Conservation (phyloP, 2,113 vertebrate genomes). For the Falcunculus frontatus region DNA sequence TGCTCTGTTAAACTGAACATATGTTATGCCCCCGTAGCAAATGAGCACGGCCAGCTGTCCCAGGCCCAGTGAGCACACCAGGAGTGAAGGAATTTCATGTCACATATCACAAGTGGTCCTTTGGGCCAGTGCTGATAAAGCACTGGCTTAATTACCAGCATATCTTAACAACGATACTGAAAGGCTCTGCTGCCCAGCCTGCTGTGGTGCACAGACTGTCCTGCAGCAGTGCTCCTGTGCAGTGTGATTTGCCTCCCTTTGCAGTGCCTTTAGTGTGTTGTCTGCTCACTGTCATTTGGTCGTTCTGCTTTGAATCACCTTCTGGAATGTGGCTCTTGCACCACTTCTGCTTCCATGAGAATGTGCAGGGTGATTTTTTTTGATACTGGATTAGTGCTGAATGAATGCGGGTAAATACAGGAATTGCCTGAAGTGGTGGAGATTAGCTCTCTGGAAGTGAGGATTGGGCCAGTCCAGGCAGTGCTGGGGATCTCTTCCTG, state of each 20-base stretch:
- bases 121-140: not conserved
- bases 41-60: not conserved
- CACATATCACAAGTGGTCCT: not conserved
- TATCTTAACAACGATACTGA: not conserved
- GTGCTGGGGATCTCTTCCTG: not conserved
- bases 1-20: not conserved
- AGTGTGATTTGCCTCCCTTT: not conserved
- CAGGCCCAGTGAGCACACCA: not conserved
- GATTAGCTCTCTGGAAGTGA: not conserved
- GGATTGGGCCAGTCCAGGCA: not conserved
- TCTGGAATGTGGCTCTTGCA: constrained; percentile 28
- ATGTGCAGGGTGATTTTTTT: not conserved
- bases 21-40: not conserved
- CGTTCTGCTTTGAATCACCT: not conserved
- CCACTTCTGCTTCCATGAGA: not conserved
- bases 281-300: rapidly evolving
- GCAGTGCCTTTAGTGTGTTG: not conserved
- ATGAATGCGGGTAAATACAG: not conserved
- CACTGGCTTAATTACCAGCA: not conserved
- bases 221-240: not conserved
- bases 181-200: not conserved
- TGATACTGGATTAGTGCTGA: not conserved
- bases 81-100: constrained; percentile 8
- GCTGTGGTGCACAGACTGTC: rapidly evolving
- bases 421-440: constrained; percentile 23